Evolutionary conservation across 2,113 vertebrate species (phyloP), one percentile per base, ranked within the genome.

Genomic region (Dolichotis patagonum): DNA sequence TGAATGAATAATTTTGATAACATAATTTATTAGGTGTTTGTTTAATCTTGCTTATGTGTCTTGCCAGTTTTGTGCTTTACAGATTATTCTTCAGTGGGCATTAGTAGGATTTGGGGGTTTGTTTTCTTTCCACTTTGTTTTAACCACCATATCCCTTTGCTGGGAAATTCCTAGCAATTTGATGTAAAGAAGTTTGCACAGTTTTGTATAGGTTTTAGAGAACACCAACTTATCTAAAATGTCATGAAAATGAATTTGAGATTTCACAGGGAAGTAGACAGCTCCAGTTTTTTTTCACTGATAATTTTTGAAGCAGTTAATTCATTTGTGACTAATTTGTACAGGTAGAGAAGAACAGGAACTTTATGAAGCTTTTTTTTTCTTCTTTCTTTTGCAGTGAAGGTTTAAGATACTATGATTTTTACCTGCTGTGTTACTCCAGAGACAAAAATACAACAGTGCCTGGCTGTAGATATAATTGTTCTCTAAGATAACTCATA

Each of bases 71-170:
- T 81, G 38, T 41, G 52, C 41, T 89, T 90, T 88, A 71, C 60
- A 91, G 92, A 73, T 96, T 96, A 73, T 46, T 94, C 75, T 95
- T 38, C 90, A 83, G 43, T 24, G 90, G n/a, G 14, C 38, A 52
- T 86, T 54, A 78, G n/a, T 73, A 95, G 78, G 67, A 86, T 81
- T 95, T 26, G 41, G 77, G n/a, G 12, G 38, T 4, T 20, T 49
- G 30, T 14, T 78, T 35, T 77, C 71, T 88, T 84, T 82, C 62
- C 71, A 2, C 35, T 83, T 52, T 75, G 16, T 84, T 12, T 90
- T 95, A 91, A 91, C 35, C 78, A 96, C 49, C 80, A 77, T 62
- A 67, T 58, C n/a, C 90, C 63, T 97, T 94, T 86, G 26, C 75
- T 96, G 49, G 58, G 56, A 91, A 86, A 75, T 96, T 95, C 3